Percentiles rank a stretch among this genome's conserved stretches.
Conservation (phyloP, 2,113 vertebrate species). For the Pseudopipra pipra region DNA sequence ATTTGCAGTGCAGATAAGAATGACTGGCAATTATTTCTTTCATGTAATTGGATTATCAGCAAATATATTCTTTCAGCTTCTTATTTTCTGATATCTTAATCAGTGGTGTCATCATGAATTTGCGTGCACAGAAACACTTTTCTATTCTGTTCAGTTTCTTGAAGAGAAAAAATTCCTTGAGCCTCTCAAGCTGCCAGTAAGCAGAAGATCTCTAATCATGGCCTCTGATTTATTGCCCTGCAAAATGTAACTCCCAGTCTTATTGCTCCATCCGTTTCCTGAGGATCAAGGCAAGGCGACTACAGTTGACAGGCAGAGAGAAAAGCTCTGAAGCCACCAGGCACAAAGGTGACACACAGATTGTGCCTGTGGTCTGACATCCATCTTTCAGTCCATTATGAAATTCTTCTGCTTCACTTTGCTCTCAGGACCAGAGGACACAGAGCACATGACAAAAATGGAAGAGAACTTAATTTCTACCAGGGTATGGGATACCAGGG, state of each 20-base stretch:
- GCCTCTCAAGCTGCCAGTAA: not conserved
- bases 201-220: not conserved
- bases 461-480: not conserved
- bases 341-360: not conserved
- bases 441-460: not conserved
- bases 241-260: not conserved
- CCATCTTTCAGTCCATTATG: not conserved
- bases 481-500: not conserved
- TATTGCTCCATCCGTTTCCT: not conserved
- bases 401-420: not conserved
- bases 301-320: not conserved
- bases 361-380: not conserved
- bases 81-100: not conserved
- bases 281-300: not conserved
- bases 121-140: not conserved
- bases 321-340: not conserved
- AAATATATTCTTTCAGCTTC: not conserved
- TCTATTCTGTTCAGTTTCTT: not conserved
- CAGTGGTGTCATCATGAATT: not conserved
- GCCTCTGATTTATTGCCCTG: not conserved
- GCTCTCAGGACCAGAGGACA: not conserved
- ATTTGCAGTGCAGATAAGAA: not conserved
- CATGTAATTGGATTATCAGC: not conserved
- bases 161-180: not conserved
- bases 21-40: not conserved